Conservation (phyloP, 2,888 invertebrate genomes). For the Limnephilus rhombicus region DNA sequence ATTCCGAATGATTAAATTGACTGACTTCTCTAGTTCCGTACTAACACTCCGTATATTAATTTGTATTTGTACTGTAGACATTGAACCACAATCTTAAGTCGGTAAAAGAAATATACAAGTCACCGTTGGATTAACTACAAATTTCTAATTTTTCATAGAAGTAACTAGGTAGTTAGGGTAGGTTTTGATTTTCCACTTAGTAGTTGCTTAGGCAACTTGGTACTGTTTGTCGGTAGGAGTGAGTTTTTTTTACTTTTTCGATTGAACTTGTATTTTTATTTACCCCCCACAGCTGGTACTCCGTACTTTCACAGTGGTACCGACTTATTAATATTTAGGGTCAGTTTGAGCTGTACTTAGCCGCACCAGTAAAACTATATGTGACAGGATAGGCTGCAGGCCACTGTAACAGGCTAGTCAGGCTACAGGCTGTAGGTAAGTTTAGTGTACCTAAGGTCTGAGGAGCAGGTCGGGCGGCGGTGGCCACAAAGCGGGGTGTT, state of each 20-base stretch:
- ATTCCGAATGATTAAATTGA: neutral
- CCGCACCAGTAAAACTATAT: neutral
- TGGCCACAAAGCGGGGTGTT: conserved; percentile 61
- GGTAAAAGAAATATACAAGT: too few species aligned
- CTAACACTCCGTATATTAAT: too few species aligned
- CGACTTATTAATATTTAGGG: neutral
- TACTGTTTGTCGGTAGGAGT: neutral
- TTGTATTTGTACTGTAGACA: too few species aligned
- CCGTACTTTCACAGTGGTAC: neutral
- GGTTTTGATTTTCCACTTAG: too few species aligned
- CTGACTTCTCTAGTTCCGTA: neutral
- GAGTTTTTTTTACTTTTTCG: neutral
- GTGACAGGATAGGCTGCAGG: neutral
- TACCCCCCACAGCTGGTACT: neutral
- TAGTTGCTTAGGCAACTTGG: too few species aligned
- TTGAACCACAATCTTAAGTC: too few species aligned
- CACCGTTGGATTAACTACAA: too few species aligned
- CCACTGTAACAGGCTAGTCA: too few species aligned
- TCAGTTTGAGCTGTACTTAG: neutral
- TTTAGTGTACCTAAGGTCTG: neutral
- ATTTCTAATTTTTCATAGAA: too few species aligned
- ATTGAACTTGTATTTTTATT: neutral
- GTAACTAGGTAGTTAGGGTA: too few species aligned
- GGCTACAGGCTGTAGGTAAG: neutral
- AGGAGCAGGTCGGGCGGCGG: conserved; percentile 51